Evolutionary conservation across 2,888 invertebrate genomes (phyloP).

Genomic region (Synanthedon vespiformis): DNA sequence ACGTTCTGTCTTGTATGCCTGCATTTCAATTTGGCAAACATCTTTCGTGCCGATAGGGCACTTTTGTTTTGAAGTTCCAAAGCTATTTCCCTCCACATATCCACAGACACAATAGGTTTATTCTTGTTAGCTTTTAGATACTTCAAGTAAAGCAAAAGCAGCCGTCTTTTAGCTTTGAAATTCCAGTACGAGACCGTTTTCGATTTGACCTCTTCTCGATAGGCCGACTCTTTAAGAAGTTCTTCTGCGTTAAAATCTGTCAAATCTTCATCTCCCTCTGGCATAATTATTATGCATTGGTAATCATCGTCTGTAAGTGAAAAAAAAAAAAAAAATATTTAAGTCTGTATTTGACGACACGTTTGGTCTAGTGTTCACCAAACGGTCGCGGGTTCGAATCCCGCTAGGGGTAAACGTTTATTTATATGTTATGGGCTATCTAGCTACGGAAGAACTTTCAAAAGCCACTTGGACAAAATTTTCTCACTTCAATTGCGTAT

Average conservation of each 20-base stretch:
- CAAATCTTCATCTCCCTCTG: constrained; percentile 46
- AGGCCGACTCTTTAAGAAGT: constrained; percentile 5
- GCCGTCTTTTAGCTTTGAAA: constrained; percentile 32
- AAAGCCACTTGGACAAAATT: too few relatives aligned
- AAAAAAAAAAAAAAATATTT: too few relatives aligned
- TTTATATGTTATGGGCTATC: too few relatives aligned
- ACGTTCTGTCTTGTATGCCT: constrained; percentile 13
- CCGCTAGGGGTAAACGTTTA: too few relatives aligned
- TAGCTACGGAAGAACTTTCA: too few relatives aligned
- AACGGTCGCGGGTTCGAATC: too few relatives aligned
- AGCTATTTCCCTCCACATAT: constrained; percentile 49
- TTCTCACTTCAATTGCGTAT: too few relatives aligned
- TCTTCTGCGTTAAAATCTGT: constrained; percentile 23
- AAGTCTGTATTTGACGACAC: too few relatives aligned
- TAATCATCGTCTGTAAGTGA: constrained; percentile 50
- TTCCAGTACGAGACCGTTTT: constrained; percentile 31
- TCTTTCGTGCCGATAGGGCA: constrained; percentile 34
- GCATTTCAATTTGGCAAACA: constrained; percentile 38
- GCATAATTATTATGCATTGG: constrained; percentile 55
- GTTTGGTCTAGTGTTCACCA: too few relatives aligned
- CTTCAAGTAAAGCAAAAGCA: constrained; percentile 40
- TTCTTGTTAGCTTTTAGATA: constrained; percentile 36
- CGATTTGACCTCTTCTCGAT: constrained; percentile 4
- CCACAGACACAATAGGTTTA: constrained; percentile 29
- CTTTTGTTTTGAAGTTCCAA: constrained; percentile 32